A percentile compares a stretch with the other conserved stretches of the same genome.
Conservation (phyloP, 2,888 invertebrate genomes). For the Anodontia alba region DNA sequence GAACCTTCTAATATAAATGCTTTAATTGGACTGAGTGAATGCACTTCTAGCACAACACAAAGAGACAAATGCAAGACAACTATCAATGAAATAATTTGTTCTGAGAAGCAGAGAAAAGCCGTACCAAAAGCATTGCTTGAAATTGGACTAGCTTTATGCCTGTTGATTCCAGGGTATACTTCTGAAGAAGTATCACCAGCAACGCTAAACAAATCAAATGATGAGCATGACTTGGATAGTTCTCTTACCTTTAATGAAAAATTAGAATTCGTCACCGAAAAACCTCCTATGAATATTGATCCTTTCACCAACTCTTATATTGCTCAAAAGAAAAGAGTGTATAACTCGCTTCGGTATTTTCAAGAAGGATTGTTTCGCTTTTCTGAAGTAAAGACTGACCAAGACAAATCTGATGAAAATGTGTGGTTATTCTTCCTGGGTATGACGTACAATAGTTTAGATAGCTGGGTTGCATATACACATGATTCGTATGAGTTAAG, state of each 20-base stretch:
- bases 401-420: neutral
- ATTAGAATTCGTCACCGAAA: neutral
- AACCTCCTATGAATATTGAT: neutral
- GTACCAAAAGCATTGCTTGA: neutral
- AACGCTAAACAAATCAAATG: too few species aligned
- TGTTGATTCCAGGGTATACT: neutral
- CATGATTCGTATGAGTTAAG: neutral
- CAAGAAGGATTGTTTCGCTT: neutral
- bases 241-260: too few species aligned
- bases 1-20: neutral
- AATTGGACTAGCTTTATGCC: neutral
- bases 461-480: neutral
- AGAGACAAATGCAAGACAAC: neutral
- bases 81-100: neutral
- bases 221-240: too few species aligned
- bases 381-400: neutral
- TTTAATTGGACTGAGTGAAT: neutral
- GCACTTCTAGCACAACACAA: neutral
- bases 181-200: neutral
- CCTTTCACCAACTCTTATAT: neutral
- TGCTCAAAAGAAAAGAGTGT: slow-evolving; percentile 6
- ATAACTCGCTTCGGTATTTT: neutral
- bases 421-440: neutral
- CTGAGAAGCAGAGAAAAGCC: neutral
- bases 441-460: neutral